Conservation (phyloP, 2,797 vertebrate species). For the Urocyon cinereoargenteus region DNA sequence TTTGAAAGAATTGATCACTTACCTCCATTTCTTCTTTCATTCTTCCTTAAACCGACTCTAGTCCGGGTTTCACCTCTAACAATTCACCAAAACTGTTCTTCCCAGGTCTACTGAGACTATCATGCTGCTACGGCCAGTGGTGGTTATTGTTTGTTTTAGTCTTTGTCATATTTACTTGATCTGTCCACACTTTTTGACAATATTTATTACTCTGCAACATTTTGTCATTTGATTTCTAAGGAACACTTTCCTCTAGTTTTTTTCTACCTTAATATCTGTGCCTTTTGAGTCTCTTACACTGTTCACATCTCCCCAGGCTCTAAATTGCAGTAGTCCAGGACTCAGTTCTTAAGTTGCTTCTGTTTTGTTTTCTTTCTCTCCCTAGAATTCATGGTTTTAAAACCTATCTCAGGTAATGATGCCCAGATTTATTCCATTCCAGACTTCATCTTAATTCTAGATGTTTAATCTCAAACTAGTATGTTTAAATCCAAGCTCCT, state of each 20-base stretch:
- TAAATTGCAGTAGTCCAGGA: not conserved
- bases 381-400: not conserved
- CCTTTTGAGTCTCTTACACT: not conserved
- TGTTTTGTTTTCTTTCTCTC: conserved; percentile 12
- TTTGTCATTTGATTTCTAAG: not conserved
- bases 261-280: not conserved
- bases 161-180: not conserved
- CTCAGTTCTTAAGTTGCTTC: not conserved
- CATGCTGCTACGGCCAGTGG: not conserved
- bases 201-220: not conserved
- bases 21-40: not conserved
- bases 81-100: not conserved
- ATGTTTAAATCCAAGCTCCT: conserved; percentile 35
- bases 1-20: conserved; percentile 20
- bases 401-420: not conserved
- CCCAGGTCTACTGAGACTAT: not conserved
- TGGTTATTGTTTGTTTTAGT: not conserved
- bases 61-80: not conserved
- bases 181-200: not conserved
- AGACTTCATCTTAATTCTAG: not conserved
- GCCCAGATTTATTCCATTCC: not conserved
- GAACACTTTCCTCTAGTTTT: conserved; percentile 21
- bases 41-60: conserved; percentile 19
- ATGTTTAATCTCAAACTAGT: conserved; percentile 30
- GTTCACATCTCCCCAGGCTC: not conserved